Base-by-base conservation (phyloP, 2,113 vertebrate species). In the Phyllostomus hastatus region DNA sequence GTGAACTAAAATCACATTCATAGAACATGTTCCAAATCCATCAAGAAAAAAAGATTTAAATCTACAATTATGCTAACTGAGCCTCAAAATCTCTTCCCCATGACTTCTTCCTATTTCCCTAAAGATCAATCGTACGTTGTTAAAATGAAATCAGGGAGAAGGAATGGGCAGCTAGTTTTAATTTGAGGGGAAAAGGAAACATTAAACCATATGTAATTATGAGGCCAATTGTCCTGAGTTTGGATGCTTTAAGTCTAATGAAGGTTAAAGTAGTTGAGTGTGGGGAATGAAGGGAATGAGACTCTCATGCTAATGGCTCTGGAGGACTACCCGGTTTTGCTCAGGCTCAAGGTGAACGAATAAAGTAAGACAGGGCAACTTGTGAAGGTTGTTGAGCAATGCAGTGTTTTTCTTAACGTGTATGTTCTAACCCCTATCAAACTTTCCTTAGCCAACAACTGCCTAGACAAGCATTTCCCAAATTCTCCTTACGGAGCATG, bases 101-200 rank as follows among this genome's bases (percentile, higher is more conserved):
- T 70, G 85, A 92, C 85, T 94, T 97, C 94, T 80, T 97, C 61
- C 1, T 22, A 20, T 95, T 41, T 96, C 90, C 95, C 95, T n/a
- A 87, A 93, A 91, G 94, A 94, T 88, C 61, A 70, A 96, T 95
- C 88, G 57, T 61, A 95, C 75, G 73, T 57, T 94, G 81, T 97
- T 97, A 94, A 96, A 97, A 91, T 82, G 90, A 96, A 94, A 96
- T 90, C 70, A 80, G 57, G 85, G 86, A 43, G 50, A 95, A 91
- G 91, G 50, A 96, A 91, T 75, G 67, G 43, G 12, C n/a, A 89
- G 33, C 84, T 85, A 10, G 1, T 91, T 94, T 91, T 94, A 95
- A 97, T 94, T 76, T 38, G 88, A 96, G 78, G 50, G 84, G 84
- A 70, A 85, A 89, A 92, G 31, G 78, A 85, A 94, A 83, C 81